Evolutionary conservation across 2,797 vertebrate species (phyloP).

Genomic region (Hypotaenidia philippensis): DNA sequence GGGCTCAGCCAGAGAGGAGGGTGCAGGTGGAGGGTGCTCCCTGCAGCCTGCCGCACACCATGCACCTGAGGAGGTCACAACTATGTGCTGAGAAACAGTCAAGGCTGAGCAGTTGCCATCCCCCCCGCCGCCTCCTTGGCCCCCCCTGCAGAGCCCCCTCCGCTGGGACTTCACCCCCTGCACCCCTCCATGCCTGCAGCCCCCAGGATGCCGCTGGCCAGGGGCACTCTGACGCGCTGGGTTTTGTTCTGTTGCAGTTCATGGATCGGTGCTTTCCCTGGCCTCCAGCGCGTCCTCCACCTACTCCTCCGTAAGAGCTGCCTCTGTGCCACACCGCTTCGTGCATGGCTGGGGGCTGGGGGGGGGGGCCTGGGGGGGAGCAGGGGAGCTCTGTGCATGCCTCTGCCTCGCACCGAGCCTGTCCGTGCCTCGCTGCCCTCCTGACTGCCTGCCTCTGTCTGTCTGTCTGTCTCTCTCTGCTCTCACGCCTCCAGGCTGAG

Average conservation of each 20-base stretch:
- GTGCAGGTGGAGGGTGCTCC: background rate
- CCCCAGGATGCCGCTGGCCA: background rate
- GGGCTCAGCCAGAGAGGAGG: background rate
- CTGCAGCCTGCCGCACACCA: fast-evolving
- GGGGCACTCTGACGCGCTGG: background rate
- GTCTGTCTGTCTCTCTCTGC: slow-evolving; percentile 72
- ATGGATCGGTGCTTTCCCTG: slow-evolving; percentile 94
- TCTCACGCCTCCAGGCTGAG: slow-evolving; percentile 89
- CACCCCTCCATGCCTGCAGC: background rate
- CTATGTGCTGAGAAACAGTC: fast-evolving
- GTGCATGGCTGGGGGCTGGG: background rate
- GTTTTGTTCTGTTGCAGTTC: slow-evolving; percentile 85
- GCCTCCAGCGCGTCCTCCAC: slow-evolving; percentile 95
- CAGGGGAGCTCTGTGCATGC: slow-evolving; percentile 33
- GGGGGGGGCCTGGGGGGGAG: background rate
- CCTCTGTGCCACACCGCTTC: background rate
- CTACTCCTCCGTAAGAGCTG: slow-evolving; percentile 94
- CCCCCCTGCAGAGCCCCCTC: background rate
- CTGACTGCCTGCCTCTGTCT: slow-evolving; percentile 78
- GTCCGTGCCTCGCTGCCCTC: slow-evolving; percentile 13
- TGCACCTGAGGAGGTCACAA: background rate
- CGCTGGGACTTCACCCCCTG: background rate
- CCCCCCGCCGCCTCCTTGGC: background rate
- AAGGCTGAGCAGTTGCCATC: background rate
- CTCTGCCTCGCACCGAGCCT: background rate